Conservation (phyloP, 2,888 invertebrate genomes). For the Aplocera efformata region DNA sequence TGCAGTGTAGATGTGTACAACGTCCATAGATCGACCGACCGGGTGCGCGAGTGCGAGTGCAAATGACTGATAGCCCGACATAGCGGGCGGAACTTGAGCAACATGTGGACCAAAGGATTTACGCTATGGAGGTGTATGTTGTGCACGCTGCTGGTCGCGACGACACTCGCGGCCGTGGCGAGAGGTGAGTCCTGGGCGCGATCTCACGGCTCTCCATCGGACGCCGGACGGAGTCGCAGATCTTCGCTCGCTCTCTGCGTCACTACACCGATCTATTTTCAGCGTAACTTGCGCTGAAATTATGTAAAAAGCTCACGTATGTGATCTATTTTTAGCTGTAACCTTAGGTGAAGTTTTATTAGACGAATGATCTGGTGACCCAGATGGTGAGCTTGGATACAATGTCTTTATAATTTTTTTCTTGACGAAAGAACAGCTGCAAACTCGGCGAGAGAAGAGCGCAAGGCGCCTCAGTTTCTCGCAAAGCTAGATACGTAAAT, state of each 20-base stretch:
- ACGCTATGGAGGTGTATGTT: constrained; percentile 76
- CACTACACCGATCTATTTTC: constrained; percentile 73
- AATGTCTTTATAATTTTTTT: constrained; percentile 8
- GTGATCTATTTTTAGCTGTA: constrained; percentile 75
- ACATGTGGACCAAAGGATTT: constrained; percentile 77
- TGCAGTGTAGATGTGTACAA: constrained; percentile 68
- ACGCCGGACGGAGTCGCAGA: constrained; percentile 39
- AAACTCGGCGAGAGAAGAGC: constrained; percentile 23
- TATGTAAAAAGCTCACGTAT: constrained; percentile 80
- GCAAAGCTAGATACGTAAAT: constrained; percentile 75
- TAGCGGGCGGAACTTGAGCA: constrained; percentile 67
- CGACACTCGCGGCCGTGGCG: constrained; percentile 65
- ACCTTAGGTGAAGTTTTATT: constrained; percentile 66
- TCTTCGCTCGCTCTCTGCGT: constrained; percentile 61
- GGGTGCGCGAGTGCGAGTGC: constrained; percentile 78
- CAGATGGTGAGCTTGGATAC: constrained; percentile 33
- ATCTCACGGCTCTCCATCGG: too few relatives aligned
- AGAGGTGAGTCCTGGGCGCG: constrained; percentile 65
- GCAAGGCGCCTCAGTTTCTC: constrained; percentile 44
- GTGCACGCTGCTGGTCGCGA: constrained; percentile 69
- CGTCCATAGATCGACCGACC: constrained; percentile 67
- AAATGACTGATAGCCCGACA: constrained; percentile 75
- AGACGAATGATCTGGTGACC: constrained; percentile 65
- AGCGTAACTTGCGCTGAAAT: constrained; percentile 79
- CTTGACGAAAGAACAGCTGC: constrained; percentile 20